A percentile compares a stretch with the other conserved stretches of the same genome.
These are phyloP conservation scores for Lepidothrix coronata DNA, from an alignment of 2,113 vertebrate genomes.

Conservation along the genomic window DNA sequence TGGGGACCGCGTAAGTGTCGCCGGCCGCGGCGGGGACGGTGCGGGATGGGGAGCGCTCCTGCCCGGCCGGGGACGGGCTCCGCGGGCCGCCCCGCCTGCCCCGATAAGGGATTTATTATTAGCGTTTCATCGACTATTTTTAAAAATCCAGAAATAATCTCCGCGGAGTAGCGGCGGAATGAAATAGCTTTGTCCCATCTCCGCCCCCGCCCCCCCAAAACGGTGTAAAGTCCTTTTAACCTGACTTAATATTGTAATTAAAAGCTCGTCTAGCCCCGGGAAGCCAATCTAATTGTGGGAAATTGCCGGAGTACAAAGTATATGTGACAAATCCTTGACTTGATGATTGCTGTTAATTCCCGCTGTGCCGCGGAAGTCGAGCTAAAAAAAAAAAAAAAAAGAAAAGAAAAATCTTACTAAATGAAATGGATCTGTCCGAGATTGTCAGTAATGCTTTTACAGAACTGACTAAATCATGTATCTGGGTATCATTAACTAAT, in stretches of 20 bases:
- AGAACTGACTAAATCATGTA: background rate
- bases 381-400: background rate
- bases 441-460: background rate
- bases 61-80: background rate
- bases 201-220: background rate
- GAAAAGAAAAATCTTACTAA: background rate
- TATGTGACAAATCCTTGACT: background rate
- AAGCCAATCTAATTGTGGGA: background rate
- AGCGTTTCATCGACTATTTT: background rate
- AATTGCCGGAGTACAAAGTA: background rate
- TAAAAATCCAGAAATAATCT: background rate
- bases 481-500: slow-evolving; percentile 39
- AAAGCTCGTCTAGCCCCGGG: background rate
- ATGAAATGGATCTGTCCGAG: background rate
- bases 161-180: background rate
- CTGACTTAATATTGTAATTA: background rate
- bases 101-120: background rate
- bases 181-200: background rate
- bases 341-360: background rate
- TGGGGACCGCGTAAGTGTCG: slow-evolving; percentile 70
- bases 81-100: background rate
- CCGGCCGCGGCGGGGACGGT: background rate
- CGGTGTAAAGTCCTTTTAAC: background rate
- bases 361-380: background rate
- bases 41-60: background rate